Percentiles rank a stretch among this genome's conserved stretches.
Evolutionary conservation across 2,113 vertebrate species (phyloP).

Genomic region (Petaurus breviceps): DNA sequence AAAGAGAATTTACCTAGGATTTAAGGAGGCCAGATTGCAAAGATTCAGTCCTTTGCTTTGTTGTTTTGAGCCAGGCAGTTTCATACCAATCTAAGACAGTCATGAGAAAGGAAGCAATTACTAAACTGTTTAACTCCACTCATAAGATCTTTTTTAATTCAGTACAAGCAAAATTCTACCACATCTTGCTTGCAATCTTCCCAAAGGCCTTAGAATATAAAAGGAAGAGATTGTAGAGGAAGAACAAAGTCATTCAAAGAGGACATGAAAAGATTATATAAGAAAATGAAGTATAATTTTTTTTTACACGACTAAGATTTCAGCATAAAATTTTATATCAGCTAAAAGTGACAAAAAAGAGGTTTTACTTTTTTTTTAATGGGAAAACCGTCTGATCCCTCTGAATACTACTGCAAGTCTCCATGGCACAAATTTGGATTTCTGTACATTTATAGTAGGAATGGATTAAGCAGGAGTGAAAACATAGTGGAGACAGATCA

Average conservation of each 20-base stretch:
- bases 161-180: not conserved
- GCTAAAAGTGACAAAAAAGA: too few relatives aligned
- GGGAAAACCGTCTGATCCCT: not conserved
- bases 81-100: not conserved
- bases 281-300: too few relatives aligned
- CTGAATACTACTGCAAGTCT: not conserved
- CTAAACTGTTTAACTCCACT: not conserved
- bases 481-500: not conserved
- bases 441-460: not conserved
- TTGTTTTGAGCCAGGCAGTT: not conserved
- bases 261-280: too few relatives aligned
- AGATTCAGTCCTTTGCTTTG: not conserved
- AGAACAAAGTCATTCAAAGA: not conserved
- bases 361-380: too few relatives aligned
- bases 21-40: not conserved
- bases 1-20: not conserved
- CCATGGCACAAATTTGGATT: not conserved
- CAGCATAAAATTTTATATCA: too few relatives aligned
- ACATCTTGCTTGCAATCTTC: not conserved
- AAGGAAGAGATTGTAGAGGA: not conserved
- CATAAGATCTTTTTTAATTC: not conserved
- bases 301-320: too few relatives aligned
- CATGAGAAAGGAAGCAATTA: not conserved
- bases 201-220: not conserved
- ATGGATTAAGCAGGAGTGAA: not conserved